Conservation (phyloP, 2,113 vertebrate genomes). For the Brachyhypopomus occidentalis region DNA sequence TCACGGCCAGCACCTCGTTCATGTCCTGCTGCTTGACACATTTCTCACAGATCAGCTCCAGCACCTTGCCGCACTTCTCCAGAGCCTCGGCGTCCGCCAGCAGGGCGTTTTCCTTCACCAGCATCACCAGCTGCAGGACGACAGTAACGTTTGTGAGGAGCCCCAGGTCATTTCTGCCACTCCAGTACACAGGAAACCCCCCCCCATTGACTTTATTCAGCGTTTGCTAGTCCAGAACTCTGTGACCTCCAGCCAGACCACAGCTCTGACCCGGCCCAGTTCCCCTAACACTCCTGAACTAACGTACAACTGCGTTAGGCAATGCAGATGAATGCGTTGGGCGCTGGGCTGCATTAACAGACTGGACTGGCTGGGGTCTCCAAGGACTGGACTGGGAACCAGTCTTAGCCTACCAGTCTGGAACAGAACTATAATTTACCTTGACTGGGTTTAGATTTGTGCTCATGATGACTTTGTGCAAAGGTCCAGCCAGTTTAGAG, state of each 20-base stretch:
- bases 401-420: not conserved
- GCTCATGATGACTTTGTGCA: slow-evolving; percentile 96
- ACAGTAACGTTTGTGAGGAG: slow-evolving; percentile 16
- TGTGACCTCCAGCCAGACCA: too few relatives aligned
- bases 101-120: slow-evolving; percentile 91
- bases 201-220: too few relatives aligned
- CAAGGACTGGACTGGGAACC: too few relatives aligned
- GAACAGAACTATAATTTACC: slow-evolving; percentile 67
- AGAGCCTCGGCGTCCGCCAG: slow-evolving; percentile 84
- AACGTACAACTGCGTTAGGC: too few relatives aligned
- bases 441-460: slow-evolving; percentile 96
- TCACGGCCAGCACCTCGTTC: slow-evolving; percentile 98
- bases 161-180: not conserved
- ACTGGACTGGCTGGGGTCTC: too few relatives aligned
- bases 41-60: slow-evolving; percentile 96
- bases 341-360: too few relatives aligned
- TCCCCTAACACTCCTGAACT: too few relatives aligned
- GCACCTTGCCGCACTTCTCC: slow-evolving; percentile 86
- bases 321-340: too few relatives aligned
- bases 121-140: slow-evolving; percentile 82
- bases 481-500: slow-evolving; percentile 86
- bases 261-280: too few relatives aligned
- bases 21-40: slow-evolving; percentile 98
- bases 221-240: too few relatives aligned
- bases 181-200: not conserved